These are phyloP conservation scores for Lycocerus yunnanus DNA, from an alignment of 2,888 invertebrate genomes.

Conservation along the genomic window DNA sequence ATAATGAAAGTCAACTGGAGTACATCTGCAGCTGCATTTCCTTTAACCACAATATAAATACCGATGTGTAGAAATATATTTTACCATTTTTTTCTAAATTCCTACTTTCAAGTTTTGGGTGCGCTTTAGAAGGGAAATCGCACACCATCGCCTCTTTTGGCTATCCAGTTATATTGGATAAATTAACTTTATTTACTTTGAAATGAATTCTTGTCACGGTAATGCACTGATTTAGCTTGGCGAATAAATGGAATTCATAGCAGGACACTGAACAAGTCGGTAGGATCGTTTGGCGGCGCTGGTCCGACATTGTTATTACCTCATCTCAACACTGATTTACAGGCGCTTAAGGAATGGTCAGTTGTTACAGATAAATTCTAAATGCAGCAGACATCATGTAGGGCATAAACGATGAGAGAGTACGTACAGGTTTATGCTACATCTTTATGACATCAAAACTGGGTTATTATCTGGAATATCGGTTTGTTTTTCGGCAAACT, in stretches of 20 bases:
- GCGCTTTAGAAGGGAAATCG: background rate
- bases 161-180: background rate
- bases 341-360: constrained; percentile 38
- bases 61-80: background rate
- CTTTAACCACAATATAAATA: constrained; percentile 10
- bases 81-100: background rate
- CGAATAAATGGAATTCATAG: constrained; percentile 31
- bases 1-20: constrained; percentile 17
- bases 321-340: constrained; percentile 41
- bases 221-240: constrained; percentile 32
- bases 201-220: constrained; percentile 32
- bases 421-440: background rate
- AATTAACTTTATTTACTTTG: background rate
- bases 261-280: constrained; percentile 35
- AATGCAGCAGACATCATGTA: constrained; percentile 7
- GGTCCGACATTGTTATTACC: constrained; percentile 40
- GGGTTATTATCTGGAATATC: background rate
- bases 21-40: constrained; percentile 17
- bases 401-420: background rate
- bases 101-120: background rate
- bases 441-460: background rate
- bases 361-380: constrained; percentile 19
- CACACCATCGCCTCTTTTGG: background rate
- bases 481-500: background rate
- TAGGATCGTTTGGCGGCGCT: constrained; percentile 38